Conservation (phyloP, 2,888 invertebrate genomes). For the Lapara coniferarum region DNA sequence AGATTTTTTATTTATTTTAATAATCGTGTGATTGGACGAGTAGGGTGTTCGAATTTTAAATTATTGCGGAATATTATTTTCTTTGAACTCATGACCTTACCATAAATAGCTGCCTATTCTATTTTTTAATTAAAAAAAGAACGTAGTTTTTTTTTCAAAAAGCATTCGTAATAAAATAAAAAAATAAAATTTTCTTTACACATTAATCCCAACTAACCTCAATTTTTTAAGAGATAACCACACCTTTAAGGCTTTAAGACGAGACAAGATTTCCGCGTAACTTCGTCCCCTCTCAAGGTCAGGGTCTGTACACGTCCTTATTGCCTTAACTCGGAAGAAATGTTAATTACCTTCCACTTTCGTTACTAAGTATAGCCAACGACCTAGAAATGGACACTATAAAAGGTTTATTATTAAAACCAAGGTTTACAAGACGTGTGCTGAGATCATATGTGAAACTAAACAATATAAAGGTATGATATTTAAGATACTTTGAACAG, state of each 20-base stretch:
- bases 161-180: no score
- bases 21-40: no score
- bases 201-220: no score
- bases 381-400: conserved; percentile 27
- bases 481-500: no score
- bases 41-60: no score
- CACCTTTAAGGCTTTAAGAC: conserved; percentile 25
- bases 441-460: conserved; percentile 15
- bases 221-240: conserved; percentile 9
- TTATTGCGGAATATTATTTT: no score
- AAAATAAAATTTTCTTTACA: no score
- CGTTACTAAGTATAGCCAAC: conserved; percentile 21
- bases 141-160: no score
- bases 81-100: no score
- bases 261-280: conserved; percentile 21
- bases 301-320: conserved; percentile 18
- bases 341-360: conserved; percentile 28
- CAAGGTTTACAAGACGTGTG: conserved; percentile 3
- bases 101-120: no score
- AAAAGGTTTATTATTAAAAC: conserved; percentile 20
- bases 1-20: no score
- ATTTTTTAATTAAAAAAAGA: no score
- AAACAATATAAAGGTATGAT: background rate
- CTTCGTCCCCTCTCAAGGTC: conserved; percentile 24
- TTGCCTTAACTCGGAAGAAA: conserved; percentile 29